Conservation (phyloP, 2,888 invertebrate genomes). For the Hetaerina titia region DNA sequence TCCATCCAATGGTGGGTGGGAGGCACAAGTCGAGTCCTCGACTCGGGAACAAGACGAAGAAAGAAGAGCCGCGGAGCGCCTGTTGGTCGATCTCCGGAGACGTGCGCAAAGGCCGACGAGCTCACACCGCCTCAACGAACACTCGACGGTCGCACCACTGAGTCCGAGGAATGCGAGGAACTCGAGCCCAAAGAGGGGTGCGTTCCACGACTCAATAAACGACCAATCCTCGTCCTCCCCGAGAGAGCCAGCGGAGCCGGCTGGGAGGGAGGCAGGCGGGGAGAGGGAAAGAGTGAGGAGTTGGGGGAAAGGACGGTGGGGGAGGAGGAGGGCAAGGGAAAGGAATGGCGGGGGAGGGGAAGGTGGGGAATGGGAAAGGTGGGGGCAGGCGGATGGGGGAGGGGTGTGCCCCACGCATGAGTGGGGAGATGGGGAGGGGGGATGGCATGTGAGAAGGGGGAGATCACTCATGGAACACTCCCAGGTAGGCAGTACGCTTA, state of each 20-base stretch:
- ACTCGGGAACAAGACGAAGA: not conserved
- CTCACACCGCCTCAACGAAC: not conserved
- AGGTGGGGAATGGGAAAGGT: not conserved
- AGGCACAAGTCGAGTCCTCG: not conserved
- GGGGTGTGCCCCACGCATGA: not conserved
- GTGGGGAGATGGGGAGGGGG: not conserved
- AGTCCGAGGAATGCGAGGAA: constrained; percentile 10
- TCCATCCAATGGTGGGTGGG: too few species aligned
- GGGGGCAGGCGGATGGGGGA: not conserved
- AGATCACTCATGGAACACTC: constrained; percentile 9
- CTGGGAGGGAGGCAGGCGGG: not conserved
- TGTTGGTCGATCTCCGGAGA: not conserved
- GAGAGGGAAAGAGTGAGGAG: not conserved
- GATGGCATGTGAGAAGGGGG: not conserved
- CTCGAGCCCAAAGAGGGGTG: constrained; percentile 7
- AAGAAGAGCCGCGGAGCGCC: too few species aligned
- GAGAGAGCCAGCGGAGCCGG: not conserved
- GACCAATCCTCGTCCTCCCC: constrained; percentile 35
- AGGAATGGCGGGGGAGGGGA: not conserved
- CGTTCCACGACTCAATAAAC: constrained; percentile 27
- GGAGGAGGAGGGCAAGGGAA: not conserved
- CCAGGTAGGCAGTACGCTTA: not conserved
- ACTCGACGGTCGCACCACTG: constrained; percentile 6
- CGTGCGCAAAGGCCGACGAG: not conserved
- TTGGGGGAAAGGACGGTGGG: not conserved